Base-by-base conservation (phyloP, 2,888 invertebrate genomes). In the Spodoptera picta region DNA sequence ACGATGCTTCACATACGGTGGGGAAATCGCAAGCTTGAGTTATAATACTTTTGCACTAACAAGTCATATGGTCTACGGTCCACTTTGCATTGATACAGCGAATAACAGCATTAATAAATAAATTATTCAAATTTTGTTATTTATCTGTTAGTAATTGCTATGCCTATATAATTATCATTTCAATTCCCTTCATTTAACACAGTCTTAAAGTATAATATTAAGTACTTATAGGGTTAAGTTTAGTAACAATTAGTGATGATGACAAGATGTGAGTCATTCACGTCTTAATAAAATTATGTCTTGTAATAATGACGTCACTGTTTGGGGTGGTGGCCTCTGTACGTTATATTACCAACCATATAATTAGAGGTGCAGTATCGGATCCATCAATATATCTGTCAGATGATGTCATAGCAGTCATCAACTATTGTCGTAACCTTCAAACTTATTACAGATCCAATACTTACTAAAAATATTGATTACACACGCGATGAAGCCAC, bases 341-440 rank as follows among this genome's bases (percentile, higher is more conserved):
- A 62, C 60, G 41, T 45, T 68, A 82, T 85, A 83, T 80, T 83
- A 81, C 79, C 72, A 80, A 75, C 82, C 80, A 69, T 81, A 81
- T 85, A 82, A 80, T 75, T 76, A 82, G 65, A 85, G 81, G 81
- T 84, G 82, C 80, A 83, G 78, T 81, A 78, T 77, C 71, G 79
- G 79, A 83, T 83, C 83, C 82, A 85, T 86, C 83, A 83, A 86
- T 86, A 75, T 71, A 73, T 75, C 75, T 77, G 82, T 83, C 79
- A 75, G 78, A 83, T 90, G 89, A 89, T 90, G 87, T 90, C 89
- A 90, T 87, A 71, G 73, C 63, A 51, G 60, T 76, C 73, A 65
- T 70, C 56, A 53, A 69, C 69, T 73, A 72, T 78, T 73, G 66
- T 69, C 51, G 62, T 69, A 73, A 65, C 80, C 80, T 79, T 76